Conservation (phyloP, 2,113 vertebrate species). For the Cricetomys ansorgei region DNA sequence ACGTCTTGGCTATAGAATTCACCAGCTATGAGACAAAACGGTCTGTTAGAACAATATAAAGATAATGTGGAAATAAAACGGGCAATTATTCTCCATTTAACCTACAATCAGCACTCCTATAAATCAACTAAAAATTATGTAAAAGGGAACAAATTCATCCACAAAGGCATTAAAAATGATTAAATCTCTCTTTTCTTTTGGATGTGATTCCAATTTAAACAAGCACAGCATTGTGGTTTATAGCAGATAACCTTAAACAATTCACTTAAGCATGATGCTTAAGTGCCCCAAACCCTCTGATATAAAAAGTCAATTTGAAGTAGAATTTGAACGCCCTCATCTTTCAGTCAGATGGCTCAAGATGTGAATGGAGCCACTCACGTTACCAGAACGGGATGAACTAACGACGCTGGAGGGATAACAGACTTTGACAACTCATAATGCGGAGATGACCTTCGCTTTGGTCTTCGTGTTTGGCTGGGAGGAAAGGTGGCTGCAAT, state of each 20-base stretch:
- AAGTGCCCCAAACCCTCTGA: conserved; percentile 84
- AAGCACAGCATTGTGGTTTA: conserved; percentile 83
- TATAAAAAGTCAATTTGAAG: conserved; percentile 85
- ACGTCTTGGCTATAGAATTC: conserved; percentile 99
- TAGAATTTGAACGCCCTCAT: conserved; percentile 74
- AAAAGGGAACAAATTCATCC: conserved; percentile 87
- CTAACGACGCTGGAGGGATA: conserved; percentile 87
- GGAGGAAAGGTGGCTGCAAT: conserved; percentile 89
- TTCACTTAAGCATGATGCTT: conserved; percentile 83
- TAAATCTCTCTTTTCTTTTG: conserved; percentile 83
- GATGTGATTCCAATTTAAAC: conserved; percentile 86
- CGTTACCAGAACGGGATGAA: conserved; percentile 77
- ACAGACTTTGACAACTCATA: conserved; percentile 87
- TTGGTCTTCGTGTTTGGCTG: conserved; percentile 87
- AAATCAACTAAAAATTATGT: conserved; percentile 90
- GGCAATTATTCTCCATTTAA: conserved; percentile 93
- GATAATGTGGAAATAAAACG: conserved; percentile 92
- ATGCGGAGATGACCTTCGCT: conserved; percentile 88
- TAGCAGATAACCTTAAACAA: conserved; percentile 88
- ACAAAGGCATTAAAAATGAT: conserved; percentile 89
- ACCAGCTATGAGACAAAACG: conserved; percentile 95
- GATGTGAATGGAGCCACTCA: conserved; percentile 82
- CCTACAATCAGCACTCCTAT: conserved; percentile 88
- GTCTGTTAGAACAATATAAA: conserved; percentile 91
- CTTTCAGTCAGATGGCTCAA: conserved; percentile 85